These are phyloP conservation scores for Petrocephalus microphthalmus DNA, from an alignment of 2,113 vertebrate species.

Conservation along the genomic window DNA sequence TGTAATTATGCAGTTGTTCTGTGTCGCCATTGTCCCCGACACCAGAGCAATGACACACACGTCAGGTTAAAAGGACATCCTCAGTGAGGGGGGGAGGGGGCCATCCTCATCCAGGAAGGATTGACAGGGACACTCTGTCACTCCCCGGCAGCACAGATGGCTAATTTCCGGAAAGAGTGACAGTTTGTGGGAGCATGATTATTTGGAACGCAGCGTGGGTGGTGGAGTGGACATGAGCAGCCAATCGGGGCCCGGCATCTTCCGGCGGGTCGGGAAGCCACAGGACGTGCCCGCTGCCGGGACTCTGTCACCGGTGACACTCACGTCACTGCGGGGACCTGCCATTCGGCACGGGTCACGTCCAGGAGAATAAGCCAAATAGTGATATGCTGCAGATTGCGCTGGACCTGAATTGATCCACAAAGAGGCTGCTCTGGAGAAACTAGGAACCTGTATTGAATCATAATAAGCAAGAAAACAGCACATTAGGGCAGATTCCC, in stretches of 20 bases:
- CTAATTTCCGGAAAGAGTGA: constrained; percentile 66
- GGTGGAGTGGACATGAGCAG: neutral
- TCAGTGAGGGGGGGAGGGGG: constrained; percentile 47
- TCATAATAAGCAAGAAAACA: neutral
- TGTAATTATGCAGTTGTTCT: neutral
- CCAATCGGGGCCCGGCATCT: neutral
- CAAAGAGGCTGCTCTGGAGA: neutral
- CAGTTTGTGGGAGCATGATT: constrained; percentile 61
- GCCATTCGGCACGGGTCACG: neutral
- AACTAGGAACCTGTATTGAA: neutral
- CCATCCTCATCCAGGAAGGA: constrained; percentile 65
- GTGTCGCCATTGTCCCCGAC: neutral
- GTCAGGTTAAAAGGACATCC: constrained; percentile 1
- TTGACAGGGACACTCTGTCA: constrained; percentile 69
- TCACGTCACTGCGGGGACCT: neutral
- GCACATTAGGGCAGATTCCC: neutral
- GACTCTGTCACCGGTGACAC: neutral
- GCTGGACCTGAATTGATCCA: neutral
- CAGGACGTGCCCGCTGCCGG: neutral
- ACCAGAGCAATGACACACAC: neutral
- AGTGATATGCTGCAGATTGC: neutral
- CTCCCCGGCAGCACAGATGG: constrained; percentile 66
- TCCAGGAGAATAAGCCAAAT: neutral
- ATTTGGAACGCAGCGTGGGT: neutral
- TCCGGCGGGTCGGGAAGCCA: neutral